Evolutionary conservation across 2,797 vertebrate genomes (phyloP).

Genomic region (Rhodeus uyekii): DNA sequence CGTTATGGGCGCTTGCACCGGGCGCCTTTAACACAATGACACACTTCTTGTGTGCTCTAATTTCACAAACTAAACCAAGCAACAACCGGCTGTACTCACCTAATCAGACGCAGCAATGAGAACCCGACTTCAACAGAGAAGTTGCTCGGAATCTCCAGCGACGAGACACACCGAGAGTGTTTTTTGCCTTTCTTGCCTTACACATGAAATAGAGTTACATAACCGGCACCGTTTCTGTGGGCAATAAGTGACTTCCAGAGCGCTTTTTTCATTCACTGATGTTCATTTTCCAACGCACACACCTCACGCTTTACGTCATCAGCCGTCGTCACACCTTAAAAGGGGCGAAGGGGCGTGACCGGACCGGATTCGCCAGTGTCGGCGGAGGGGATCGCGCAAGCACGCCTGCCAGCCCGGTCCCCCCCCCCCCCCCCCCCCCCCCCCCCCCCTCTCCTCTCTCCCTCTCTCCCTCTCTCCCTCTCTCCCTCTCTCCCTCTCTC

Average conservation of each 20-base stretch:
- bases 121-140: conserved; percentile 53
- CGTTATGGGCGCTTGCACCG: conserved; percentile 20
- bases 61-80: conserved; percentile 36
- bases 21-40: conserved; percentile 39
- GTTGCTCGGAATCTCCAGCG: conserved; percentile 21
- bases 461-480: not conserved
- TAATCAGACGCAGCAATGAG: conserved; percentile 49
- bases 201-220: conserved; percentile 70
- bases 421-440: not conserved
- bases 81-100: conserved; percentile 67
- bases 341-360: conserved; percentile 47
- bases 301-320: conserved; percentile 54
- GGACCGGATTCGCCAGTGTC: conserved; percentile 33
- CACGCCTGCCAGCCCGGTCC: not conserved
- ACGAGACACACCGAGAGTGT: conserved; percentile 52
- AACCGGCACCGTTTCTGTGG: conserved; percentile 69
- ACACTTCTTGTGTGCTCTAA: conserved; percentile 38
- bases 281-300: conserved; percentile 63
- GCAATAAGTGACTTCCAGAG: conserved; percentile 61
- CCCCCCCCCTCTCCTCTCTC: not conserved
- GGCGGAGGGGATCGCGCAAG: conserved; percentile 17
- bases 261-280: conserved; percentile 54
- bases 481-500: not conserved
- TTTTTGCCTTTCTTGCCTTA: conserved; percentile 60
- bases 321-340: conserved; percentile 42